phyloP scores from a whole-genome alignment of 2,888 invertebrate species.

The Labia minor region DNA sequence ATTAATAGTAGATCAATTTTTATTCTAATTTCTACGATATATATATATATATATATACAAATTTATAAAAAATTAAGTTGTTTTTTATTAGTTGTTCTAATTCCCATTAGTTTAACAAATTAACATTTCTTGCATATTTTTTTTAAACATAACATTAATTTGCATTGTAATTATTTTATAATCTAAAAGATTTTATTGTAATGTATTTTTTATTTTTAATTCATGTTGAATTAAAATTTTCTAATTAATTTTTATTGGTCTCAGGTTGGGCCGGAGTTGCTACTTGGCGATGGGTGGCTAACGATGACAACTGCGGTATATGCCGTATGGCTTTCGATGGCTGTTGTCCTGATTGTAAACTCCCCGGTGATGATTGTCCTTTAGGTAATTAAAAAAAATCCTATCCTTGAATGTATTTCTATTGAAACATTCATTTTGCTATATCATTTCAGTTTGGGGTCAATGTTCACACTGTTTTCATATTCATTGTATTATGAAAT shows the following conservation, averaged over 20 bases:
- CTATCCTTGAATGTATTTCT: background rate
- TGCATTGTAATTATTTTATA: too few relatives aligned
- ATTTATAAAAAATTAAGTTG: too few relatives aligned
- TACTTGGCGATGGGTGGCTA: slow-evolving; percentile 97
- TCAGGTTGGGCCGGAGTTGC: slow-evolving; percentile 89
- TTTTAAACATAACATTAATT: too few relatives aligned
- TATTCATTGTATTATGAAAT: slow-evolving; percentile 99
- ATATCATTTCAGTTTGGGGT: slow-evolving; percentile 68
- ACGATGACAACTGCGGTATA: slow-evolving; percentile 98
- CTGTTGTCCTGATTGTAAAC: slow-evolving; percentile 93
- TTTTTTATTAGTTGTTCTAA: too few relatives aligned
- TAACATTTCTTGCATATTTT: too few relatives aligned
- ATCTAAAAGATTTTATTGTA: too few relatives aligned
- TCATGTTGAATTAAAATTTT: background rate
- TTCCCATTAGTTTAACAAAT: too few relatives aligned
- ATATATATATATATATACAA: too few relatives aligned
- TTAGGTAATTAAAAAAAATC: slow-evolving; percentile 42
- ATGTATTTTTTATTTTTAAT: background rate
- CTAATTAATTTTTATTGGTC: slow-evolving; percentile 22
- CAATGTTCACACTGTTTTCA: slow-evolving; percentile 99
- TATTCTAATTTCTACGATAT: too few relatives aligned
- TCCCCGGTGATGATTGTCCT: slow-evolving; percentile 96
- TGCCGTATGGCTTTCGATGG: slow-evolving; percentile 98
- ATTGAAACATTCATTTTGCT: too few relatives aligned
- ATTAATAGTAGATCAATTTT: too few relatives aligned